Conservation (phyloP, 2,888 invertebrate genomes). For the Eledona agricola region DNA sequence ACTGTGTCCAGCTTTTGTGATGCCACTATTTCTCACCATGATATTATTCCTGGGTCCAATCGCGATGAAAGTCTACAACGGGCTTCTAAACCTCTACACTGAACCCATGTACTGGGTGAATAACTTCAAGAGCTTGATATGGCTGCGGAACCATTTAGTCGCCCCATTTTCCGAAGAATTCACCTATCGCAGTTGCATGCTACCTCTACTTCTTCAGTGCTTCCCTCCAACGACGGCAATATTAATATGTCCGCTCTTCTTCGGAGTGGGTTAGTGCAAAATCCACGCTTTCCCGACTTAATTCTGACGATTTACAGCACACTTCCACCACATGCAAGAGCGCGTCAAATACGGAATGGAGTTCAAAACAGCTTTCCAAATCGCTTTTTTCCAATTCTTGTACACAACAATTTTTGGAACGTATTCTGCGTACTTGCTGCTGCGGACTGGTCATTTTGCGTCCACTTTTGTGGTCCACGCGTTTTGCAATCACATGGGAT, state of each 20-base stretch:
- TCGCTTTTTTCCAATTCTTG: slow-evolving; percentile 86
- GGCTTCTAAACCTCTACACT: slow-evolving; percentile 73
- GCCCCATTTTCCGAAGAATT: slow-evolving; percentile 96
- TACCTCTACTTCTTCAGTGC: slow-evolving; percentile 87
- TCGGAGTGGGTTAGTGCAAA: slow-evolving; percentile 75
- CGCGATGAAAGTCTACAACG: slow-evolving; percentile 75
- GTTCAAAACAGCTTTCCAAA: slow-evolving; percentile 73
- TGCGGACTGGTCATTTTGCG: slow-evolving; percentile 88
- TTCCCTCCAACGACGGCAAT: slow-evolving; percentile 78
- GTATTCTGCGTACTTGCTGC: slow-evolving; percentile 92
- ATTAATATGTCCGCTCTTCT: slow-evolving; percentile 87
- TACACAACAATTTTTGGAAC: slow-evolving; percentile 94
- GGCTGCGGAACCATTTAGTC: slow-evolving; percentile 89
- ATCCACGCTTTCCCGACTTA: background rate
- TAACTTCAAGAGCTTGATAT: slow-evolving; percentile 76
- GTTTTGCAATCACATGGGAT: slow-evolving; percentile 97
- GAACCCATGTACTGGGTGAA: slow-evolving; percentile 69
- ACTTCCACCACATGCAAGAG: slow-evolving; percentile 91
- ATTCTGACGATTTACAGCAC: slow-evolving; percentile 67
- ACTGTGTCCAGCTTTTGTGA: slow-evolving; percentile 73
- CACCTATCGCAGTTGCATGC: slow-evolving; percentile 94
- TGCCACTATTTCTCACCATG: slow-evolving; percentile 82
- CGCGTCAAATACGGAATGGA: slow-evolving; percentile 76
- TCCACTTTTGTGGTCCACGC: slow-evolving; percentile 91
- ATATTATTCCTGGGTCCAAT: slow-evolving; percentile 86